Conservation (phyloP, 1,140 invertebrate genomes). For the Adelges cooleyi region DNA sequence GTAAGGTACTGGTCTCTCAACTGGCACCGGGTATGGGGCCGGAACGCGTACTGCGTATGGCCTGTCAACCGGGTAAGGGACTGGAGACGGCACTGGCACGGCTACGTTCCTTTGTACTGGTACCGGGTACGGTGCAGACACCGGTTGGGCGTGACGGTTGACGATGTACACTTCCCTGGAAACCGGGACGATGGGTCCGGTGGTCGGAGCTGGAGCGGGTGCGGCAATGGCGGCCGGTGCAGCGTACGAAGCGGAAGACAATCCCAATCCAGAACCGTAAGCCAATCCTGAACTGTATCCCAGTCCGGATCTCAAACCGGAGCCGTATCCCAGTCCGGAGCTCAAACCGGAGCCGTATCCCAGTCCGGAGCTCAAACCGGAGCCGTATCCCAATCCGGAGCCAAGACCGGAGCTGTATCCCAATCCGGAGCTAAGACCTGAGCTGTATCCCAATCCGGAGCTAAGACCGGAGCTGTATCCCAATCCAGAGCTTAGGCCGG, state of each 20-base stretch:
- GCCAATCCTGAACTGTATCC: background rate
- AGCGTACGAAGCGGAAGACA: background rate
- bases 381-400: background rate
- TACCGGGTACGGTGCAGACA: constrained; percentile 27
- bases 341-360: background rate
- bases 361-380: background rate
- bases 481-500: background rate
- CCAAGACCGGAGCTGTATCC: background rate
- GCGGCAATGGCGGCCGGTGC: background rate
- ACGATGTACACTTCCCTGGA: constrained; percentile 21
- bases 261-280: background rate
- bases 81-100: constrained; percentile 27
- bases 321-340: background rate
- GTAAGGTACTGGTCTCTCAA: constrained; percentile 27
- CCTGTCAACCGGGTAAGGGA: constrained; percentile 24
- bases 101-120: constrained; percentile 14
- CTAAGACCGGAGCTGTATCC: background rate
- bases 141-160: constrained; percentile 19
- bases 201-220: background rate
- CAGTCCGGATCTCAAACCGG: background rate
- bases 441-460: background rate
- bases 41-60: constrained; percentile 27
- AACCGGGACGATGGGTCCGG: background rate
- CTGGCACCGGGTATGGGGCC: constrained; percentile 20
- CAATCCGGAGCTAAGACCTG: background rate